These are phyloP conservation scores for Glomeris maerens DNA, from an alignment of 1,140 invertebrate genomes.

Conservation along the genomic window DNA sequence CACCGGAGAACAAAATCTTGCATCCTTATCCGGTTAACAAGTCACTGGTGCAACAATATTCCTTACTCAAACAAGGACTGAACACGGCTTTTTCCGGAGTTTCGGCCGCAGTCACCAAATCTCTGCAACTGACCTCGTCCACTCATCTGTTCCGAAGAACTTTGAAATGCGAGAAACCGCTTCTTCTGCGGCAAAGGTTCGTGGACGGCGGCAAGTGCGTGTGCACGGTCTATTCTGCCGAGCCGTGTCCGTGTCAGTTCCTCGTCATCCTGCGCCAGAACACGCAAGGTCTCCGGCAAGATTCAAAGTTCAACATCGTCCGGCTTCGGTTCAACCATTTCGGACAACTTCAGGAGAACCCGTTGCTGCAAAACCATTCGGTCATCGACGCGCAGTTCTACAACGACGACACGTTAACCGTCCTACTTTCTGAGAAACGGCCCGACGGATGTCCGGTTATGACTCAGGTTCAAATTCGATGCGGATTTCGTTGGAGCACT, in stretches of 20 bases:
- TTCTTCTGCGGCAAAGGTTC: too few relatives aligned
- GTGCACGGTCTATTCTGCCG: constrained; percentile 3
- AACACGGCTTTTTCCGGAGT: constrained; percentile 55
- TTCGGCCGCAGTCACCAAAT: too few relatives aligned
- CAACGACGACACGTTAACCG: constrained; percentile 55
- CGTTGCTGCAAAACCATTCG: not conserved
- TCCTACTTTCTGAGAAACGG: constrained; percentile 40
- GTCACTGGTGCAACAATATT: constrained; percentile 69
- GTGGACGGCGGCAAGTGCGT: too few relatives aligned
- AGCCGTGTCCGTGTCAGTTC: constrained; percentile 6
- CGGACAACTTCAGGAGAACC: constrained; percentile 19
- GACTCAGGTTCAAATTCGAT: constrained; percentile 22
- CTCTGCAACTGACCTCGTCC: too few relatives aligned
- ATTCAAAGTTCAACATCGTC: too few relatives aligned
- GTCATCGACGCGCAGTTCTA: constrained; percentile 62
- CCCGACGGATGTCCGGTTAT: constrained; percentile 23
- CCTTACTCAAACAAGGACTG: constrained; percentile 49
- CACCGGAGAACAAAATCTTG: constrained; percentile 51
- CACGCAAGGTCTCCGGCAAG: constrained; percentile 20
- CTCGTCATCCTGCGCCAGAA: constrained; percentile 10
- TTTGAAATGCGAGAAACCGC: too few relatives aligned
- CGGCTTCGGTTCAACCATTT: constrained; percentile 21
- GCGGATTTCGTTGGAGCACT: constrained; percentile 12
- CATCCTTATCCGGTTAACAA: constrained; percentile 56
- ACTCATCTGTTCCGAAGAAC: too few relatives aligned